A percentile compares a stretch with the other conserved stretches of the same genome.
phyloP scores from a whole-genome alignment of 2,113 vertebrate genomes.

The Gopherus flavomarginatus region DNA sequence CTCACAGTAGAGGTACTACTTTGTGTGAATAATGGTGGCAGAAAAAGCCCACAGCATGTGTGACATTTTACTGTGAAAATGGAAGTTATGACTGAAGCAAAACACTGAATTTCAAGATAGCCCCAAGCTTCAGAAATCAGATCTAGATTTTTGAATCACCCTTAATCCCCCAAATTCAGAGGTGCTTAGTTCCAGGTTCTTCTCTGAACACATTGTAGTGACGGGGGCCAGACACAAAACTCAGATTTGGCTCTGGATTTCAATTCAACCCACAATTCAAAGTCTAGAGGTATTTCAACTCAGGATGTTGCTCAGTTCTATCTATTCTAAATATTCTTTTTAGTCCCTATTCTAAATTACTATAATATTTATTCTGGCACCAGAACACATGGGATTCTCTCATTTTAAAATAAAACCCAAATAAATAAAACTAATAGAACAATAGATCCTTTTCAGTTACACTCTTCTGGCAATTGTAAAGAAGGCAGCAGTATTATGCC shows the following conservation, averaged over 20 bases:
- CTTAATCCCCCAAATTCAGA: neutral
- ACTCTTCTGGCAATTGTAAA: neutral
- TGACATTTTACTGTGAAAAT: neutral
- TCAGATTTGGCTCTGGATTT: neutral
- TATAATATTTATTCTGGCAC: neutral
- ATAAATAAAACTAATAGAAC: neutral
- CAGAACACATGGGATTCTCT: neutral
- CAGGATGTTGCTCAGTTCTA: neutral
- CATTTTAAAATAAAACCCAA: neutral
- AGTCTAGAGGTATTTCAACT: no score
- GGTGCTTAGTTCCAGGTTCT: neutral
- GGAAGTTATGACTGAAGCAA: neutral
- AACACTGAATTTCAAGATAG: neutral
- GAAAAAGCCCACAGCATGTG: neutral
- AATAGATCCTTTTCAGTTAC: neutral
- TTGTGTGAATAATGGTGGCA: neutral
- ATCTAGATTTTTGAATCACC: neutral
- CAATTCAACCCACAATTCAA: neutral
- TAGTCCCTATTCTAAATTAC: neutral
- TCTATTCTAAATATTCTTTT: neutral
- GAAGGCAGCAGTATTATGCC: neutral
- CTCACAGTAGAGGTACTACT: neutral
- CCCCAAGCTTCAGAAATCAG: neutral
- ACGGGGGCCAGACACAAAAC: neutral
- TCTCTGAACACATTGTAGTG: neutral